phyloP scores from a whole-genome alignment of 1,140 invertebrate genomes.

The Ceratitis capitata region DNA sequence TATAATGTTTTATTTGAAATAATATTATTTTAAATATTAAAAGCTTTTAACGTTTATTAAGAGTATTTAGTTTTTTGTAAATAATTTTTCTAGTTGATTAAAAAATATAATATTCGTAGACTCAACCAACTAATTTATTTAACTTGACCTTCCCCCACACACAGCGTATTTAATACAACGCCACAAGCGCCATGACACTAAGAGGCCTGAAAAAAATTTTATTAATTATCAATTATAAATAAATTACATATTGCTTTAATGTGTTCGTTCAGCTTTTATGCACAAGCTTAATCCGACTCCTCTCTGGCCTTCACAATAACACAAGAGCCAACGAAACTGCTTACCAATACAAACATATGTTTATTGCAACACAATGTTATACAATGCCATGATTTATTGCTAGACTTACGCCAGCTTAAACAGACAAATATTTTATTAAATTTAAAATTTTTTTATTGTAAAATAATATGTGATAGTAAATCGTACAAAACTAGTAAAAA shows the following conservation, averaged over 20 bases:
- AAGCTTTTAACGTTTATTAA: no score
- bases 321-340: background rate
- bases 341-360: background rate
- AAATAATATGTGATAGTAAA: background rate
- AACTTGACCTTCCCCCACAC: background rate
- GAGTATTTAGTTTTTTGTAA: no score
- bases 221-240: background rate
- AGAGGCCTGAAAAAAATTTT: no score
- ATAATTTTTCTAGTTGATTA: no score
- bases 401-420: background rate
- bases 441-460: background rate
- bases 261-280: background rate
- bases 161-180: background rate
- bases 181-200: background rate
- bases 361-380: background rate
- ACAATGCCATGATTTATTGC: background rate
- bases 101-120: background rate
- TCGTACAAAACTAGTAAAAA: background rate
- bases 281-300: background rate
- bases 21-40: no score
- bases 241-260: background rate
- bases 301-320: background rate
- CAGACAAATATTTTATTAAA: background rate
- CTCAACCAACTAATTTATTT: conserved; percentile 4
- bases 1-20: no score